Conservation (phyloP, 2,888 invertebrate species). For the Drosophila maculinotata region DNA sequence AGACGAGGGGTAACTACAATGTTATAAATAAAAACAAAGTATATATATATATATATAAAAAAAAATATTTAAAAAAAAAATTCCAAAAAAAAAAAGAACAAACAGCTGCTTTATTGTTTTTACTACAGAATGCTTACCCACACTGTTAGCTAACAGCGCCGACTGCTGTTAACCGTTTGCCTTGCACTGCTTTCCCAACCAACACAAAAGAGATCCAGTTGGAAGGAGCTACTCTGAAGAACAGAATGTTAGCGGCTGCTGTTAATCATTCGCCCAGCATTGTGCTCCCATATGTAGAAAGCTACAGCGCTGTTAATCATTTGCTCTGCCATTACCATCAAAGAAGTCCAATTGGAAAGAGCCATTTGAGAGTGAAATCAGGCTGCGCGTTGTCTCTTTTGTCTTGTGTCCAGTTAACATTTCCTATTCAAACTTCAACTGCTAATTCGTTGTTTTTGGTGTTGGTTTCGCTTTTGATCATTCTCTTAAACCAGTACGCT, state of each 20-base stretch:
- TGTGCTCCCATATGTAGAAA: no score
- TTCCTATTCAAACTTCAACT: slow-evolving; percentile 7
- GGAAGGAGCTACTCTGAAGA: background rate
- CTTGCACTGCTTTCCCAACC: background rate
- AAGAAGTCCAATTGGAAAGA: background rate
- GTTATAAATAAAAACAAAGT: slow-evolving; percentile 54
- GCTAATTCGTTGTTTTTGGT: slow-evolving; percentile 31
- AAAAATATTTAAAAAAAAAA: slow-evolving; percentile 25
- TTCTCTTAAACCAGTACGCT: slow-evolving; percentile 12
- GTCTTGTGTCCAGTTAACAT: slow-evolving; percentile 6
- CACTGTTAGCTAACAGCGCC: slow-evolving; percentile 16
- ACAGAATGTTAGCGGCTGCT: no score
- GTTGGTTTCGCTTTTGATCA: slow-evolving; percentile 34
- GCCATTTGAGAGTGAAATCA: background rate
- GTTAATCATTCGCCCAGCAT: no score
- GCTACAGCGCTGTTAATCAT: background rate
- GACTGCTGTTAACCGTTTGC: background rate
- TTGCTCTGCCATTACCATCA: background rate
- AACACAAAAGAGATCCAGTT: background rate
- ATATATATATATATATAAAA: slow-evolving; percentile 37
- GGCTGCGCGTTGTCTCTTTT: background rate
- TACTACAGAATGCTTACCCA: background rate
- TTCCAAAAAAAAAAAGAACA: slow-evolving; percentile 1
- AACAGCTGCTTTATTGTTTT: slow-evolving; percentile 14
- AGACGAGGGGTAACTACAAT: slow-evolving; percentile 53